These are phyloP conservation scores for Virgularia gustaviana DNA, from an alignment of 92 coral and sea anemone genomes.

Conservation along the genomic window DNA sequence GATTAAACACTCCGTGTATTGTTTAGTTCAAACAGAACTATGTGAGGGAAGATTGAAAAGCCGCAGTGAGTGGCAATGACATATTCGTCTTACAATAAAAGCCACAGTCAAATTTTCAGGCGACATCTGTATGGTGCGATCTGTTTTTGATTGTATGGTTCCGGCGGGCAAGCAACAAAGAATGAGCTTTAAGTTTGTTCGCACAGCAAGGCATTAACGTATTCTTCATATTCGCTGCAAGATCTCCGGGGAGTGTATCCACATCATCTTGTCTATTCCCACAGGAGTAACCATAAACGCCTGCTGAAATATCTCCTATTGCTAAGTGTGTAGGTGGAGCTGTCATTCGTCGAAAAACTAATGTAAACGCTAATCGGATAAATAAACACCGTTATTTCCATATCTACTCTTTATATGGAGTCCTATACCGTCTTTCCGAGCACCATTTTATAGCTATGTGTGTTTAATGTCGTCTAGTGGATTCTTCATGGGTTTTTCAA, in stretches of 20 bases:
- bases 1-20: no score
- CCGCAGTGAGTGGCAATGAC: no score
- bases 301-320: conserved; percentile 27
- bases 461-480: no score
- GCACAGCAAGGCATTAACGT: conserved; percentile 25
- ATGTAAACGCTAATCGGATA: conserved; percentile 26
- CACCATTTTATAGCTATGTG: no score
- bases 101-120: no score
- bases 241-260: conserved; percentile 12
- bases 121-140: not conserved
- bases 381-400: conserved; percentile 12
- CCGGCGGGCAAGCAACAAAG: not conserved
- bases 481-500: no score
- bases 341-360: conserved; percentile 24
- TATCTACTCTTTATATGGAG: not conserved
- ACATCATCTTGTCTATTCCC: not conserved
- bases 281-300: conserved; percentile 34
- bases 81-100: no score
- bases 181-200: conserved; percentile 11
- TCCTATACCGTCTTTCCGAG: no score
- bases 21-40: no score
- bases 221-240: conserved; percentile 8
- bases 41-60: no score
- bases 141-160: not conserved
- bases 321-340: conserved; percentile 42